Evolutionary conservation across 2,113 vertebrate species (phyloP), one percentile per base, ranked within the genome.

Genomic region (Anarrhichthys ocellatus): DNA sequence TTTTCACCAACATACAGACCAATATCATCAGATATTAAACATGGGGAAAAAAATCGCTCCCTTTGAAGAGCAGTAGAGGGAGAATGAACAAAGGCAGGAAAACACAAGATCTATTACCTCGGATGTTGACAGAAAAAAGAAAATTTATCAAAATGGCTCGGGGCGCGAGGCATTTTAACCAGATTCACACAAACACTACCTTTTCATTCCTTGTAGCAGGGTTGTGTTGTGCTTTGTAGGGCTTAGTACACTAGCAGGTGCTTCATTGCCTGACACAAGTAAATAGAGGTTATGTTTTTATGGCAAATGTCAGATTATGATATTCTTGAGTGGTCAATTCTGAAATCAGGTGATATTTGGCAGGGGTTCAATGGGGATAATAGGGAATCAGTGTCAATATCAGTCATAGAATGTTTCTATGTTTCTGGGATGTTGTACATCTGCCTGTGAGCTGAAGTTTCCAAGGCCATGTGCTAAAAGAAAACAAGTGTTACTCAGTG

Each of bases 21-120:
- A 93, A 94, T 94, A 93, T 91, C 91, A 93, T 89, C 82, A 88
- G 92, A 95, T 93, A 95, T 92, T 94, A 94, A 92, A 94, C 92
- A 92, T 76, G 83, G 78, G 78, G 85, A 29, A 29, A 29, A 80
- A 89, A 80, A 87, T 84, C 76, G 79, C 70, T 80, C 77, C 73
- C 82, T 88, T 90, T 87, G 83, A 91, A 90, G 86, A 89, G 82
- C 40, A 8, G 77, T 42, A 24, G 80, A 70, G 77, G 63, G 61
- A 74, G 84, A 82, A 80, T 72, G 76, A 91, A 85, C 79, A 77
- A 87, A 90, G 80, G 68, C 76, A 83, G 80, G 84, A 81, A 90
- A 89, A 90, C 80, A 86, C 46, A 89, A 88, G 70, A 90, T 89
- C 81, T 81, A 88, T 93, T 90, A 84, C 80, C 36, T 77, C 1